Evolutionary conservation across 2,888 invertebrate genomes (phyloP), one percentile per base, ranked within the genome.

Genomic region (Luperina testacea): DNA sequence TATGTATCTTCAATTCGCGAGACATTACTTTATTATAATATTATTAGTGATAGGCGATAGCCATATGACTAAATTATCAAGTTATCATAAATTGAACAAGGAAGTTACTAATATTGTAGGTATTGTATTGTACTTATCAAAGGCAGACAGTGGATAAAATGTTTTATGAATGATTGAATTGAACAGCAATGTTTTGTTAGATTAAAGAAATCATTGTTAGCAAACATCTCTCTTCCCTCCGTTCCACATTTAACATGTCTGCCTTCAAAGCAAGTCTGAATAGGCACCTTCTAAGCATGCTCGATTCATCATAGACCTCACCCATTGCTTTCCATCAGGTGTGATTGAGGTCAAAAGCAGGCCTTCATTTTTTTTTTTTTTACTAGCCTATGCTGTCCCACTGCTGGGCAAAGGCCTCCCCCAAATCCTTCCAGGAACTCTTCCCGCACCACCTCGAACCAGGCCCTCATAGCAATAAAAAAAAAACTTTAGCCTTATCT

Each of bases 141-240:
- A 79, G 68, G 24, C 53, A 57, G n/a, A 84, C 53, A 71, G n/a
- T 32, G 15, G 57, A n/a, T n/a, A 27, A 38, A 67, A 48, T 53
- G 11, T 79, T 79, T n/a, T 32, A 57, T 61, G 15, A 53, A 24
- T 32, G 27, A 68, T 57, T 63, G 24, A n/a, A 51, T 6, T 20
- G 6, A 20, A 32, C 15, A n/a, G 42, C 5, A 45, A 17, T 74
- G n/a, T 64, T 72, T 72, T 57, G 27, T 57, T 82, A 57, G 2
- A 57, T 74, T 45, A 59, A 9, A 15, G 20, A 2, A 24, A 61
- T 51, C 3, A 59, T 59, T 45, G 17, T 71, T 17, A 24, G 13
- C 20, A 75, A 32, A n/a, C 1, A 0, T n/a, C n/a, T 53, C 20
- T 7, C 2, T 17, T 53, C 24, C 2, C 8, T 53, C 24, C 4